Conservation (phyloP, 2,797 vertebrate genomes). For the Myotis planiceps region DNA sequence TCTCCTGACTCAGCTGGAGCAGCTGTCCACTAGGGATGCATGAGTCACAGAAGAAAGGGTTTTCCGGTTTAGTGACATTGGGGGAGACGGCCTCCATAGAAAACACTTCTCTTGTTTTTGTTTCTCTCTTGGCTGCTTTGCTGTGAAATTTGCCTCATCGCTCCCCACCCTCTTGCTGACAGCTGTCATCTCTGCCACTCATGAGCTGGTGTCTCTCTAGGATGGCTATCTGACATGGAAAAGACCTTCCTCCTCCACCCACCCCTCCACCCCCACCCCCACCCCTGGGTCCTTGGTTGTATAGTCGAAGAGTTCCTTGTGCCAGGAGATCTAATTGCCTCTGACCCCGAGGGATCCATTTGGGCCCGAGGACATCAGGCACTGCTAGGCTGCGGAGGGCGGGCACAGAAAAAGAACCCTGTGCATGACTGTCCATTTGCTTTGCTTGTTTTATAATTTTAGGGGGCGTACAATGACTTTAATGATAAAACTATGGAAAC, state of each 20-base stretch:
- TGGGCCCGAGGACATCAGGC: not conserved
- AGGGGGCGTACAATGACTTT: not conserved
- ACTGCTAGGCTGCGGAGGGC: not conserved
- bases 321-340: not conserved
- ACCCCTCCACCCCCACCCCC: too few species aligned
- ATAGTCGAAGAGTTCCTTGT: not conserved
- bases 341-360: not conserved
- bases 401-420: not conserved
- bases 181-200: constrained; percentile 55
- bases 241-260: not conserved
- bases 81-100: not conserved
- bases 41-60: not conserved
- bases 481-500: constrained; percentile 26
- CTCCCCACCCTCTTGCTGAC: not conserved
- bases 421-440: not conserved
- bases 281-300: not conserved
- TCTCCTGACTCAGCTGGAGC: not conserved
- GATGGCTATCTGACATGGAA: not conserved
- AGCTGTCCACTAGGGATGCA: not conserved
- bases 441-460: constrained; percentile 31
- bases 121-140: constrained; percentile 57
- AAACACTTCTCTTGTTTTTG: constrained; percentile 61
- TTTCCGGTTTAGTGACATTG: constrained; percentile 41
- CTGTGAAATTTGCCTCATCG: constrained; percentile 32
- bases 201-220: constrained; percentile 15